These are phyloP conservation scores for Plumapathes pennacea DNA, from an alignment of 92 coral and sea anemone genomes.

Conservation along the genomic window DNA sequence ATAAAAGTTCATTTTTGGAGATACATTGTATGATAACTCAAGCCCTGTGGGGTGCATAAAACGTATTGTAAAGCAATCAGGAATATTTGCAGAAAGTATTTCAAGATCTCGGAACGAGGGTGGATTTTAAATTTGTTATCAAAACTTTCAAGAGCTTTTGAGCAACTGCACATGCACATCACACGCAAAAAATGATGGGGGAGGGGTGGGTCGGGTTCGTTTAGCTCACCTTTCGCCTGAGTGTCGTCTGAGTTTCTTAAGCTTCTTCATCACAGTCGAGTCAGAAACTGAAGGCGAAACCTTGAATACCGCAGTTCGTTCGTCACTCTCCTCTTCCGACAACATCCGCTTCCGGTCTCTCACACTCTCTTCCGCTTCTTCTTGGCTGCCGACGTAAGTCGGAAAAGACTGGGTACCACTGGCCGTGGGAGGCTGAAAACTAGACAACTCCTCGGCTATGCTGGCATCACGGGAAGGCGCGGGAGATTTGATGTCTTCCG, in stretches of 20 bases:
- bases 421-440: slow-evolving; percentile 65
- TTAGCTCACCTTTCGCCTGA: slow-evolving; percentile 85
- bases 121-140: too few species aligned
- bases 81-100: too few species aligned
- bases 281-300: slow-evolving; percentile 77
- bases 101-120: too few species aligned
- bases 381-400: slow-evolving; percentile 44
- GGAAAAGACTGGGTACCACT: slow-evolving; percentile 71
- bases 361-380: slow-evolving; percentile 18
- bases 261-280: slow-evolving; percentile 69
- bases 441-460: slow-evolving; percentile 71
- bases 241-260: slow-evolving; percentile 70
- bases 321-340: slow-evolving; percentile 92
- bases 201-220: neutral
- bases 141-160: too few species aligned
- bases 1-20: too few species aligned
- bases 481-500: slow-evolving; percentile 36
- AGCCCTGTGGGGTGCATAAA: too few species aligned
- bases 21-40: too few species aligned
- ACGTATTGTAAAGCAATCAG: too few species aligned
- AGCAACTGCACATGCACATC: too few species aligned
- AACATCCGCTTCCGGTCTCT: slow-evolving; percentile 63
- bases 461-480: slow-evolving; percentile 48
- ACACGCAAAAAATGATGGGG: neutral
- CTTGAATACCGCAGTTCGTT: slow-evolving; percentile 61